These are phyloP conservation scores for Limulus polyphemus DNA, from an alignment of 2,888 invertebrate species.

Conservation along the genomic window DNA sequence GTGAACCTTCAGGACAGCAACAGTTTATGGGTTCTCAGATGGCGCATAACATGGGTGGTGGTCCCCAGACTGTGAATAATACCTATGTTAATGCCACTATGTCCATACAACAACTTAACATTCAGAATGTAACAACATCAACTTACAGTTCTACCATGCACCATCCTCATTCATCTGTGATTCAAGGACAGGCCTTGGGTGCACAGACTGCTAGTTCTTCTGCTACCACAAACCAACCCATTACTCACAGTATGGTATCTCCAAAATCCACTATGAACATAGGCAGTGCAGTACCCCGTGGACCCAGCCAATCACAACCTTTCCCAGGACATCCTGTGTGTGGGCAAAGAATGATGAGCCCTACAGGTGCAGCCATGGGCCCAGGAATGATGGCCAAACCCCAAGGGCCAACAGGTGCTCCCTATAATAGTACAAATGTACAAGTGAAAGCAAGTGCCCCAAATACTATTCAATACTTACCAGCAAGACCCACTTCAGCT, in stretches of 20 bases:
- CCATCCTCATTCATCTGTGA: conserved; percentile 17
- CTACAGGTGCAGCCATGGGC: conserved; percentile 11
- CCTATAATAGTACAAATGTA: conserved; percentile 57
- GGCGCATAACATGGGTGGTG: conserved; percentile 29
- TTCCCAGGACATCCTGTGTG: conserved; percentile 14
- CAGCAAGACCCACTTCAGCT: conserved; percentile 70
- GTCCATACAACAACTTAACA: conserved; percentile 43
- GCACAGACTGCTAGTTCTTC: conserved; percentile 26
- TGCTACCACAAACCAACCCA: conserved; percentile 25
- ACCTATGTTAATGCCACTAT: conserved; percentile 42
- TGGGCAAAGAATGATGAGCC: conserved; percentile 10
- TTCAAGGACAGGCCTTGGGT: conserved; percentile 25
- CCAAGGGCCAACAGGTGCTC: conserved; percentile 6
- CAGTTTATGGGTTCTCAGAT: conserved; percentile 22
- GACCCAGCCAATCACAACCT: conserved; percentile 9
- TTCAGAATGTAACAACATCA: conserved; percentile 36
- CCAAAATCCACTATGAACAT: conserved; percentile 39
- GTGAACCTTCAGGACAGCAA: not conserved
- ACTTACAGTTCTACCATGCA: conserved; percentile 28
- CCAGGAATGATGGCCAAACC: conserved; percentile 19
- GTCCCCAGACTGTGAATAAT: conserved; percentile 40
- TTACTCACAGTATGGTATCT: conserved; percentile 29
- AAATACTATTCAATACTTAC: conserved; percentile 95
- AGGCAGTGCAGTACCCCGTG: conserved; percentile 30
- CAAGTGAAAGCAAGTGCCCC: conserved; percentile 93